Percentiles rank a stretch among this genome's conserved stretches.
These are phyloP conservation scores for Cygnus buccinator DNA, from an alignment of 2,113 vertebrate species.

Conservation along the genomic window DNA sequence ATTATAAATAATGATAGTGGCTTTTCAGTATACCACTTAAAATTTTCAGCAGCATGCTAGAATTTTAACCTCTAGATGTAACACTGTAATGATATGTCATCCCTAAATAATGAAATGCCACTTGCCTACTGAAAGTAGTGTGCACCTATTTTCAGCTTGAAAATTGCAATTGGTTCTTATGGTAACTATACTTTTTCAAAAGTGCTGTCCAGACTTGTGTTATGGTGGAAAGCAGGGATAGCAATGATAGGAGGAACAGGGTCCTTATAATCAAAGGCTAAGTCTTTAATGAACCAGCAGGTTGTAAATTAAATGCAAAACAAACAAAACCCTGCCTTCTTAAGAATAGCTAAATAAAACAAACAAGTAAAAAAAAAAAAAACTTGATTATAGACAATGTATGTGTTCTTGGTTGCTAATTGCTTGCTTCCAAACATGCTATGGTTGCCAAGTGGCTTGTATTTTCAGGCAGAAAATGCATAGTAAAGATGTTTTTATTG, in stretches of 20 bases:
- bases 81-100: slow-evolving; percentile 61
- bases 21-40: slow-evolving; percentile 54
- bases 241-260: background rate
- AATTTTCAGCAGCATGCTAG: slow-evolving; percentile 29
- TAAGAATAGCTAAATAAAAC: background rate
- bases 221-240: background rate
- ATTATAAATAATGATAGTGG: slow-evolving; percentile 67
- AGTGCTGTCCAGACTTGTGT: background rate
- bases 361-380: background rate
- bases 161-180: slow-evolving; percentile 3
- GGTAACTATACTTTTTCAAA: background rate
- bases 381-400: background rate
- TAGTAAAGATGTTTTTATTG: background rate
- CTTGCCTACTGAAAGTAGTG: slow-evolving; percentile 27
- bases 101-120: slow-evolving; percentile 68
- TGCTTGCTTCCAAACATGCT: background rate
- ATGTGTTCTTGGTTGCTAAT: background rate
- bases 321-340: background rate
- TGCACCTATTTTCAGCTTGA: slow-evolving; percentile 40
- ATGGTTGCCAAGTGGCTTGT: background rate
- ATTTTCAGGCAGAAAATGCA: background rate
- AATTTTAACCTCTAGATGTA: slow-evolving; percentile 69
- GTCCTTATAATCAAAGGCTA: background rate
- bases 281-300: background rate
- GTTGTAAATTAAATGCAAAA: background rate